Percentiles rank a stretch among this genome's conserved stretches.
Conservation (phyloP, 1,140 invertebrate species). For the Drosophila pruinosa region DNA sequence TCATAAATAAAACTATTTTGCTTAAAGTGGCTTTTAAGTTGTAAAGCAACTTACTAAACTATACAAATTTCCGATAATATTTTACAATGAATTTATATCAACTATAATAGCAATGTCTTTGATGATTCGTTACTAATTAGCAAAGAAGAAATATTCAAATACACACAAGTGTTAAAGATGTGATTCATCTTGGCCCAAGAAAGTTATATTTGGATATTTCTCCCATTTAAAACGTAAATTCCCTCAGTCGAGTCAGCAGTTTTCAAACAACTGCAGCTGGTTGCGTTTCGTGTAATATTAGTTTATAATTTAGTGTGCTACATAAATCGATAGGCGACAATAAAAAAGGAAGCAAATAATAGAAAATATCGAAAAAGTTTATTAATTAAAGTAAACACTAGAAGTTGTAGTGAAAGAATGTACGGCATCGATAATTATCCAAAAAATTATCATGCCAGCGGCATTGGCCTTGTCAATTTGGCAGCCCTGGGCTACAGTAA, state of each 20-base stretch:
- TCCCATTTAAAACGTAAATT: slow-evolving; percentile 68
- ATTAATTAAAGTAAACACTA: slow-evolving; percentile 7
- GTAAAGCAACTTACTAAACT: not conserved
- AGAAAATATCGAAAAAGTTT: not conserved
- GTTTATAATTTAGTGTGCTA: slow-evolving; percentile 30
- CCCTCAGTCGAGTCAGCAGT: slow-evolving; percentile 65
- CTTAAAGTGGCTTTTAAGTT: not conserved
- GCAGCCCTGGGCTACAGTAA: slow-evolving; percentile 76
- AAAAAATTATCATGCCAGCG: slow-evolving; percentile 80
- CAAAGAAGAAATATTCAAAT: not conserved
- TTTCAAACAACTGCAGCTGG: slow-evolving; percentile 47
- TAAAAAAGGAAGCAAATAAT: not conserved
- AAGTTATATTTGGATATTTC: slow-evolving; percentile 77
- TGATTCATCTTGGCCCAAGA: slow-evolving; percentile 64
- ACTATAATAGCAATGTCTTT: not conserved
- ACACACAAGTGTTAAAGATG: slow-evolving; percentile 59
- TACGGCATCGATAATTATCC: slow-evolving; percentile 78
- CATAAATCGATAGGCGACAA: slow-evolving; percentile 18
- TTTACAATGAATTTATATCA: not conserved
- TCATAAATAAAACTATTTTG: not conserved
- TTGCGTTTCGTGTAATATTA: slow-evolving; percentile 20
- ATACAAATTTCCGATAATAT: not conserved
- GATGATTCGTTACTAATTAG: not conserved
- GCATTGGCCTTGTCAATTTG: slow-evolving; percentile 77
- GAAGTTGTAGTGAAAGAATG: slow-evolving; percentile 45